Evolutionary conservation across 2,113 vertebrate genomes (phyloP), one percentile per base, ranked within the genome.

Genomic region (Alethe diademata): DNA sequence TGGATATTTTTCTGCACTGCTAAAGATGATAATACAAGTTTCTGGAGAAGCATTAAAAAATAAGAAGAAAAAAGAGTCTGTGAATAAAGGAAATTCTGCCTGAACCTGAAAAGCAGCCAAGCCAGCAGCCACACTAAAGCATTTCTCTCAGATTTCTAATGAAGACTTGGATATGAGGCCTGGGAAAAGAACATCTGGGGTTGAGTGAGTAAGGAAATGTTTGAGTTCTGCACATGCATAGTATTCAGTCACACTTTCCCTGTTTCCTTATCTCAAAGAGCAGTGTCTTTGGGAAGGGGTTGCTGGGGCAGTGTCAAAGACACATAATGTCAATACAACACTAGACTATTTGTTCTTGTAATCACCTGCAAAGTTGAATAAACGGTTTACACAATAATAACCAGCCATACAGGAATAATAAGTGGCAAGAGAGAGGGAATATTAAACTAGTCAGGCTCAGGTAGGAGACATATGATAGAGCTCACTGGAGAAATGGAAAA

Each of bases 1-100:
- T 78, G 73, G 50, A 56, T 92, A 70, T 94, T 95, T 84, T 87
- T 78, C 76, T 94, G 64, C 24, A 78, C 90, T 65, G 67, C 64
- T 92, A 67, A 90, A 40, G 48, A 83, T 4, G 28, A 56, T 87
- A 93, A 92, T 79, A 86, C 58, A 88, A 85, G 45, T 71, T 95
- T 88, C 90, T 80, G 51, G 64, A 78, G 50, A 86, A 62, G 40
- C 23, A 73, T 35, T 33, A 26, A 67, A 67, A 75, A 73, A 45
- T 11, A 56, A 36, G 5, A 69, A 40, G 3, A 45, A 88, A 69
- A 67, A 74, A 66, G 6, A 7, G 24, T 26, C 17, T 58, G 33
- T 58, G 60, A 78, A 71, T 71, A 42, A 29, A 58, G 65, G 60
- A 88, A 38, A 48, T 43, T 71, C 47, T 70, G 71, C 85, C 70